A percentile compares a stretch with the other conserved stretches of the same genome.
phyloP scores from a whole-genome alignment of 2,113 vertebrate genomes.

The Campylomormyrus tamandua region DNA sequence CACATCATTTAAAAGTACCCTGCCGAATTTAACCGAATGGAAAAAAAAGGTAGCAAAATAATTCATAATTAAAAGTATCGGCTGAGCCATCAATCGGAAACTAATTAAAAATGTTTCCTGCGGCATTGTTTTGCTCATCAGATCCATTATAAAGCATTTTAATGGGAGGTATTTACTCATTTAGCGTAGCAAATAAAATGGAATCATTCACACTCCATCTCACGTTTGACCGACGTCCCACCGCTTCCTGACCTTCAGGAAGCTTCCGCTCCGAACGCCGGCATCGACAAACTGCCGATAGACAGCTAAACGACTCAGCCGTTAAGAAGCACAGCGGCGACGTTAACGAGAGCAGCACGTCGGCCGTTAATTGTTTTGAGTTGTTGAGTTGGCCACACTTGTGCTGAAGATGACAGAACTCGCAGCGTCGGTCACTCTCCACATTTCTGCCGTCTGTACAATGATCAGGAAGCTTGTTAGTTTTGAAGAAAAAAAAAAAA shows the following conservation, averaged over 20 bases:
- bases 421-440: background rate
- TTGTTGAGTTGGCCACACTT: background rate
- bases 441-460: background rate
- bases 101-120: background rate
- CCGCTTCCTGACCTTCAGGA: background rate
- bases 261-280: background rate
- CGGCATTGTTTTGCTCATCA: background rate
- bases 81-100: background rate
- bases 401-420: background rate
- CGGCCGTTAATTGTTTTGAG: background rate
- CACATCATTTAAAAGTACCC: background rate
- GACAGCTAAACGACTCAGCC: background rate
- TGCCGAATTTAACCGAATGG: background rate
- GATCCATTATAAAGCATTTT: background rate
- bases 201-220: background rate
- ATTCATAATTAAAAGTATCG: conserved; percentile 3
- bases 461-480: background rate
- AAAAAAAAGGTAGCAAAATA: background rate
- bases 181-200: background rate
- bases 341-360: background rate
- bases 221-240: background rate
- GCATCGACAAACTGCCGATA: background rate
- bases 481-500: background rate
- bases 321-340: background rate
- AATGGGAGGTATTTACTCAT: background rate